Evolutionary conservation across 2,888 invertebrate species (phyloP), one percentile per base, ranked within the genome.

Genomic region (Dioctria rufipes): DNA sequence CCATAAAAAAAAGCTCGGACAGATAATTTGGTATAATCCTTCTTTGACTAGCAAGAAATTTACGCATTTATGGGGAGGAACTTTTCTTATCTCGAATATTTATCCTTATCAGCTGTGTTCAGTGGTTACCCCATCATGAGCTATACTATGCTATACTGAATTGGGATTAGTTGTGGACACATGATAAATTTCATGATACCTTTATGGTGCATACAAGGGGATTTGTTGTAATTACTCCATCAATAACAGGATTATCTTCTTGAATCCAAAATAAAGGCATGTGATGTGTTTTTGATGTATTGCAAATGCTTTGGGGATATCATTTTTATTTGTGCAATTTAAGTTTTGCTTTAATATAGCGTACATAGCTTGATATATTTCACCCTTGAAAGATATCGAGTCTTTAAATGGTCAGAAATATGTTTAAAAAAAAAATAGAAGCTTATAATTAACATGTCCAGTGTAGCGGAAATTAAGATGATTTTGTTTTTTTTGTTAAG

Each of bases 161-260:
- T 61, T 63, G 63, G 63, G 77, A 77, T 77, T 77, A 77, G 77
- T 63, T 11, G 61, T 46, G 63, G 63, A 77, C 77, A 77, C 77
- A 77, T 79, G 79, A 79, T 67, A 67, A 79, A 79, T 79, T 79
- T 43, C 43, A 42, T 54, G 69, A 79, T 79, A 67, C 79, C 79
- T 79, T 58, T 60, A 40, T 40, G 67, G 54, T 46, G 37, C 39
- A 58, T 58, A 13, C 67, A 54, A 54, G 43, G 40, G 78, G 51
- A 78, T 78, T 66, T 8, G 67, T 58, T 13, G 67, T 79, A 79
- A 79, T 79, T 79, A 79, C 67, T 40, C 54, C 79, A 79, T 79
- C 79, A 79, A 79, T 79, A 79, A 79, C 79, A 58, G 67, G 79
- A 79, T 79, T 79, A 79, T 58, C 58, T 25, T 25, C 25, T 42